Conservation (phyloP, 2,113 vertebrate species). For the Aptenodytes patagonicus region DNA sequence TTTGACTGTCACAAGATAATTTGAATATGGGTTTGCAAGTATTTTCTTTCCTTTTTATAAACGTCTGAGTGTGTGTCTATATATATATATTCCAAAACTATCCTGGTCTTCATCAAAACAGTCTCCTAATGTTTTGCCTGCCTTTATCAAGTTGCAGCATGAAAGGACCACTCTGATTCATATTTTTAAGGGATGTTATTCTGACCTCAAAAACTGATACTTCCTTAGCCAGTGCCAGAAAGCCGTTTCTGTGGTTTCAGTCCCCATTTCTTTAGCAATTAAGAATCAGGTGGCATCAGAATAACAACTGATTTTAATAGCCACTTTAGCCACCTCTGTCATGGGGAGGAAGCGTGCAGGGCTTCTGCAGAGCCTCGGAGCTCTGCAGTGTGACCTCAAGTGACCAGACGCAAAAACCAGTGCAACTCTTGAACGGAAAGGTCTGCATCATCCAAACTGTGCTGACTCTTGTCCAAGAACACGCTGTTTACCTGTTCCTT, state of each 20-base stretch:
- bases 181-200: not conserved
- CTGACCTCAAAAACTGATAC: constrained; percentile 21
- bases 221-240: constrained; percentile 17
- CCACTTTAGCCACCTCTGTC: not conserved
- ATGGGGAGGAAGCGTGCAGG: not conserved
- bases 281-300: constrained; percentile 17
- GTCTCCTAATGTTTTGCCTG: not conserved
- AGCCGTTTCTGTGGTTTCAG: constrained; percentile 29
- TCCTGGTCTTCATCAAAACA: not conserved
- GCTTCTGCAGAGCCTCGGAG: not conserved
- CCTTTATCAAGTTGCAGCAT: not conserved
- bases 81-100: not conserved
- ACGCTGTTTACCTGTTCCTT: constrained; percentile 45
- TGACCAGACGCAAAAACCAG: not conserved
- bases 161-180: not conserved
- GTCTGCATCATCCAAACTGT: not conserved
- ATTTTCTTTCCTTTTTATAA: not conserved
- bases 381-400: not conserved
- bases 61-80: not conserved
- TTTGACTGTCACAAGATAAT: not conserved
- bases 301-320: not conserved
- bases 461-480: constrained; percentile 23
- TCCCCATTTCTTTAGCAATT: constrained; percentile 14
- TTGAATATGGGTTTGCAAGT: not conserved
- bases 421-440: not conserved